Base-by-base conservation (phyloP, 2,888 invertebrate genomes). In the Dryobota labecula region DNA sequence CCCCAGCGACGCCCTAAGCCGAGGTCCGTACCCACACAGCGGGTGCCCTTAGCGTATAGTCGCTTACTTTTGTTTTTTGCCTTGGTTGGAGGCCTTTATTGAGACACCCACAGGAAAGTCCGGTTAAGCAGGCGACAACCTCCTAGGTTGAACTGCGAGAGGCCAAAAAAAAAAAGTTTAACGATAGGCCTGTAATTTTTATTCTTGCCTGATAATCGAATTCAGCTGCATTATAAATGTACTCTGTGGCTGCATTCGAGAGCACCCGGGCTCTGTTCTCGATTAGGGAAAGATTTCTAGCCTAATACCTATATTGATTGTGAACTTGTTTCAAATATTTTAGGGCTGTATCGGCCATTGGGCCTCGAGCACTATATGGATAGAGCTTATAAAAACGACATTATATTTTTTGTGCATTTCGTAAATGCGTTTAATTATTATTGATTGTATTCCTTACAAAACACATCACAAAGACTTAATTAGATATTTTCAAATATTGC, bases 401-500 rank as follows among this genome's bases (percentile, higher is more conserved):
- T 60, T 38, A 24, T 63, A 15, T 69, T 45, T 66, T 56, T 56
- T 56, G 72, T 81, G 86, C 86, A 86, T 80, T 80, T 83, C 43
- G 51, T 76, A 86, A 84, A 83, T 87, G 85, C 83, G 51, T 83
- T 84, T 80, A 70, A 76, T 81, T 68, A 68, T 61, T 69, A 65
- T 74, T 84, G 80, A 75, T 57, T 80, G 60, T 76, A 80, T 79
- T 78, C 62, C 70, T 74, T 83, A 86, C 69, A 87, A 87, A 85
- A 87, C 82, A 86, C 83, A 85, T 84, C 83, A 86, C 86, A 87
- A 86, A 82, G 73, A 77, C 78, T 73, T 83, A 64, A 72, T 73
- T 72, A 73, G 64, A 67, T 45, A 57, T 66, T 76, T 73, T 70
- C 33, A 27, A 69, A 70, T 76, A 79, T 64, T 64, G 20, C 53